phyloP scores from a whole-genome alignment of 1,140 invertebrate genomes.

The Drosophila kikkawai region DNA sequence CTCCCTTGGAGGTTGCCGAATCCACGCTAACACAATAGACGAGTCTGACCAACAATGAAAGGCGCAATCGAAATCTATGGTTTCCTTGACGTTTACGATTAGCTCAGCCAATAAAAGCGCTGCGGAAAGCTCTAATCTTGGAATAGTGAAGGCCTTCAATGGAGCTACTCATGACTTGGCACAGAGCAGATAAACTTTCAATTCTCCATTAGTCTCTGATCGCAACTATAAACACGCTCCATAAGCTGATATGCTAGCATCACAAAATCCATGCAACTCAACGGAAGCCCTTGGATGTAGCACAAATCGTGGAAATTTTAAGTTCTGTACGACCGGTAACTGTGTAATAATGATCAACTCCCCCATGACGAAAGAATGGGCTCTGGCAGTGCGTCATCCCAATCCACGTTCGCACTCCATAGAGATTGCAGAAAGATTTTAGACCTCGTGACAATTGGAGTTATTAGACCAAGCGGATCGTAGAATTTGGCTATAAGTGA shows the following conservation, averaged over 20 bases:
- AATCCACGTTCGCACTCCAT: background rate
- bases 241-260: too few relatives aligned
- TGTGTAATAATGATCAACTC: background rate
- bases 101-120: background rate
- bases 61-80: background rate
- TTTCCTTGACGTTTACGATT: background rate
- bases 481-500: background rate
- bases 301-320: background rate
- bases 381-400: background rate
- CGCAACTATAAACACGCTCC: background rate
- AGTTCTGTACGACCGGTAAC: background rate
- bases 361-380: background rate
- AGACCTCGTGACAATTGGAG: background rate
- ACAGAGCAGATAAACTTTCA: background rate
- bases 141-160: background rate
- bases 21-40: background rate
- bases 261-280: background rate
- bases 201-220: background rate
- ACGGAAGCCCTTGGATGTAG: background rate
- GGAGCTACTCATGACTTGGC: background rate
- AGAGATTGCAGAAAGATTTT: background rate
- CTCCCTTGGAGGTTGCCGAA: background rate
- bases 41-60: background rate
- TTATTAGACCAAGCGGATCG: background rate
- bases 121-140: background rate